Base-by-base conservation (phyloP, 2,113 vertebrate genomes). In the Nibea coibor region DNA sequence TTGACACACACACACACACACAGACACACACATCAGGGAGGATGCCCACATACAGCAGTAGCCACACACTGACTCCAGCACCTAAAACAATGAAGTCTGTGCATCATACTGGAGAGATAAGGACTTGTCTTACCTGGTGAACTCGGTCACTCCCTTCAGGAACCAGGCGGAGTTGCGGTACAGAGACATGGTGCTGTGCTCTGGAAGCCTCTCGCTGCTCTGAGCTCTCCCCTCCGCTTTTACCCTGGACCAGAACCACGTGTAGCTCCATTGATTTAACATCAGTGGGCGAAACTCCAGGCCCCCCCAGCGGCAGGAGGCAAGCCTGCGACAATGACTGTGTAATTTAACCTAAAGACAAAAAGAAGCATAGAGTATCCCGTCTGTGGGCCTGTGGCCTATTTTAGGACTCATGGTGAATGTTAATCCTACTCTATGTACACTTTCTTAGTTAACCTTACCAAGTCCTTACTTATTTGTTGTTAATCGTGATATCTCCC, bases 111-210 rank as follows among this genome's bases (percentile, higher is more conserved):
- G 35, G 35, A 39, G 35, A 39, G 35, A 39, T 39, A 35, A 35
- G 7, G 31, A 35, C 31, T 35, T 35, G 35, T 77, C 91, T 86
- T 94, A 95, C 94, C 93, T 95, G 87, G 95, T 95, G 89, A 95
- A 96, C 89, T 95, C 93, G 76, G 92, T 94, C 78, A 95, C 62
- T 73, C 95, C 94, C 87, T 95, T 95, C 66, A 94, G 81, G 87
- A 95, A 95, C 94, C 95, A 96, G 77, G 94, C 94, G 61, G 93
- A 95, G 92, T 95, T 96, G 65, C 94, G 93, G 88, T 95, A 95
- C 85, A 95, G 90, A 93, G 94, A 96, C 95, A 96, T 95, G 78
- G 12, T 92, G 80, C 4, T 51, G 73, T 51, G 73, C 75, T 73
- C 86, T 59, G 84, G 89, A 67, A 90, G 75, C 64, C 68, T 92